Base-by-base conservation (phyloP, 1,140 invertebrate species). In the Grapholita molesta region DNA sequence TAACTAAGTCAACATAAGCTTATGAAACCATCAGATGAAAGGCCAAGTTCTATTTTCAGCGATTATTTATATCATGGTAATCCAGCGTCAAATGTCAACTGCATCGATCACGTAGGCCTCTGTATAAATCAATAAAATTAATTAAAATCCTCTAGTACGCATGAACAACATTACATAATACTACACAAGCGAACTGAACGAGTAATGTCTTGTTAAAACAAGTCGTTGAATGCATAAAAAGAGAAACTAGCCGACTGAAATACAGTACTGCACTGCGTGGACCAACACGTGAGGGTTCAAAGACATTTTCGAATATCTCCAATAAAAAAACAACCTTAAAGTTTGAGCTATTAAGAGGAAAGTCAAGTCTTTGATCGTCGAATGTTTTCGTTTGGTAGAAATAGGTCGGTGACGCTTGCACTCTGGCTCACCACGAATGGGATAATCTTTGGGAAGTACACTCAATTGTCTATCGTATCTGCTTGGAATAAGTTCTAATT, bases 41-140 rank as follows among this genome's bases (percentile, higher is more conserved):
- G 7, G 12, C n/a, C 38, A 42, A 48, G 42, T 15, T 48, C 42
- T 48, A 48, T 48, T 48, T 48, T 48, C 42, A 48, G 18, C 42
- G 8, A 48, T 48, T 48, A 48, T 48, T 48, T 48, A 48, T 48
- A 48, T 21, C 42, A 48, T 48, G 42, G 15, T 21, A 48, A 48
- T 48, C 42, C 38, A 42, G 42, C 18, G 21, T 48, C 42, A 18
- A 61, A 28, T 61, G 28, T 61, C 55, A 61, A 61, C 55, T n/a
- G 25, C 55, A 25, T 8, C 15, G 11, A 21, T 61, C 55, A 32
- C 55, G 55, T 61, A 61, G 55, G 28, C 55, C 15, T 28, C 23
- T 61, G 55, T n/a, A 61, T 61, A 25, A 5, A 61, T 57, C 53
- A 28, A 57, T 57, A 57, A 57, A 57, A 57, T 57, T 57, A 28